Evolutionary conservation across 2,113 vertebrate species (phyloP), one percentile per base, ranked within the genome.

Genomic region (Plestiodon gilberti): DNA sequence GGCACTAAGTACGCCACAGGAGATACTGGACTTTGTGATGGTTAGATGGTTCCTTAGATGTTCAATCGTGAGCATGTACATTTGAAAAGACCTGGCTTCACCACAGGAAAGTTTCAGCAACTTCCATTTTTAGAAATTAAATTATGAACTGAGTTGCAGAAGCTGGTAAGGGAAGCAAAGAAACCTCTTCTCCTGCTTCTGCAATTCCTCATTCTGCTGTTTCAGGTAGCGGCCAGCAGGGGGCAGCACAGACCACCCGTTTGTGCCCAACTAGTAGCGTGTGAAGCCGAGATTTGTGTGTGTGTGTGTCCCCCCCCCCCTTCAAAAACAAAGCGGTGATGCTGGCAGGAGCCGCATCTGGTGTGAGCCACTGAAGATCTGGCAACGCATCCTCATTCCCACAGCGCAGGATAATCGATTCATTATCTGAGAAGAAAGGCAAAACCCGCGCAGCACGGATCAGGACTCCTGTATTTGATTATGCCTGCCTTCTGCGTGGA

Each of bases 231-330:
- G 4, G 18, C 95, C 96, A 89, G 95, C 43, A 91, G 96, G 94
- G 94, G 96, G 96, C 79, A 93, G 91, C 94, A 92, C 93, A 97
- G 95, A 93, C 96, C 64, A 94, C 83, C 91, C 80, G 92, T 92
- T 83, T 87, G 8, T 11, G 59, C 30, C 20, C 69, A n/a, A n/a
- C 35, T 33, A n/a, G 18, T 0, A 2, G 74, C 64, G 1, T 28
- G 57, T 2, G 1, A 70, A 77, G 70, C 77, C 65, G 23, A 6
- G 11, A 28, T 1, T 17, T 76, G n/a, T 23, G 17, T 48, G 33
- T 13, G 3, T 62, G n/a, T n/a, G n/a, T n/a, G n/a, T n/a, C n/a
- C n/a, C n/a, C n/a, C n/a, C n/a, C n/a, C n/a, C n/a, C n/a, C n/a
- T n/a, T n/a, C 8, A 28, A 67, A 55, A 48, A 35, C 3, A 6